phyloP scores from a whole-genome alignment of 2,113 vertebrate genomes.

The Epinephelus cyanopodus region DNA sequence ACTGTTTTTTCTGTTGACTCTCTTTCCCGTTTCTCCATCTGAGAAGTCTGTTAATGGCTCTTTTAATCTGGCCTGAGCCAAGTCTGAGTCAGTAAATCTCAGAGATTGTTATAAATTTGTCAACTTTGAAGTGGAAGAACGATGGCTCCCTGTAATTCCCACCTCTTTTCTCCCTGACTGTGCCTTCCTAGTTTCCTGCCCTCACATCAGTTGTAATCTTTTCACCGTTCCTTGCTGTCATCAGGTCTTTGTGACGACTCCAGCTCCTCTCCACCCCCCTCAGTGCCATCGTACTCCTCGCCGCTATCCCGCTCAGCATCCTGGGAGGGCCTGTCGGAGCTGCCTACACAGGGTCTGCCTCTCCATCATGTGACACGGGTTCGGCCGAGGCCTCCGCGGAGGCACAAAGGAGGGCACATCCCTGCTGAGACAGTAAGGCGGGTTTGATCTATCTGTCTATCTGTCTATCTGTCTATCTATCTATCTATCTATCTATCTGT shows the following conservation, averaged over 20 bases:
- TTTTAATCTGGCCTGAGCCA: constrained; percentile 22
- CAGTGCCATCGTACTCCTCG: constrained; percentile 80
- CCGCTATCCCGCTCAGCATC: constrained; percentile 86
- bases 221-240: constrained; percentile 10
- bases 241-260: constrained; percentile 82
- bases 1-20: constrained; percentile 43
- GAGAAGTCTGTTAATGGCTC: constrained; percentile 52
- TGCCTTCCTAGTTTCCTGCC: neutral
- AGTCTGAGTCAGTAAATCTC: constrained; percentile 38
- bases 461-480: neutral
- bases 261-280: constrained; percentile 84
- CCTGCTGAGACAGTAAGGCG: constrained; percentile 75
- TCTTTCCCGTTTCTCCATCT: constrained; percentile 22
- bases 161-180: constrained; percentile 11
- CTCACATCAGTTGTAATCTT: constrained; percentile 4
- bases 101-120: constrained; percentile 36
- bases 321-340: constrained; percentile 88
- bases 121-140: neutral
- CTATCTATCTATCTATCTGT: neutral
- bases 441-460: neutral
- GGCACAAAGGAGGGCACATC: constrained; percentile 79
- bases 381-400: constrained; percentile 87
- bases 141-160: constrained; percentile 36
- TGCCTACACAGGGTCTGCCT: constrained; percentile 89
- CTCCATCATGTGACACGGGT: constrained; percentile 89